A percentile compares a stretch with the other conserved stretches of the same genome.
Evolutionary conservation across 2,888 invertebrate species (phyloP).

Genomic region (Tineola bisselliella): DNA sequence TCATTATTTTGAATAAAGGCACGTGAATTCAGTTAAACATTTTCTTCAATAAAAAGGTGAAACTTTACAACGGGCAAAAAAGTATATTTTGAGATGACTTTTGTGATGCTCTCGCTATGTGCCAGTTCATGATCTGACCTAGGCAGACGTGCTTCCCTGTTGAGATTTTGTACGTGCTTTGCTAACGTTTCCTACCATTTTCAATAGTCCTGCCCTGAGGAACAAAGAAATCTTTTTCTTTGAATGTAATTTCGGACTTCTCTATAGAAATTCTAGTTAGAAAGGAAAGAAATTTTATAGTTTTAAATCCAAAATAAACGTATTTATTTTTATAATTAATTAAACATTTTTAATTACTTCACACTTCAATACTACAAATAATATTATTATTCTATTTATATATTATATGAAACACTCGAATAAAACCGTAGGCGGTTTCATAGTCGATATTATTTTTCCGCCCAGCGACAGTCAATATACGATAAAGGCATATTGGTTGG

Average conservation of each 20-base stretch:
- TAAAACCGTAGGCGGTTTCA: neutral
- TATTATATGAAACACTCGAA: too few relatives aligned
- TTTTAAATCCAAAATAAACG: too few relatives aligned
- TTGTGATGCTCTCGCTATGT: neutral
- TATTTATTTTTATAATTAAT: too few relatives aligned
- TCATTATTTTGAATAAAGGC: too few relatives aligned
- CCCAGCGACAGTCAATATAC: neutral
- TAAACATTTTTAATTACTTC: too few relatives aligned
- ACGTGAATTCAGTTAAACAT: neutral
- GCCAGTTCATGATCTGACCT: constrained; percentile 12
- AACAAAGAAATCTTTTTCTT: neutral
- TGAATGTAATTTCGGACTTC: neutral
- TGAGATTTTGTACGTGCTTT: constrained; percentile 11
- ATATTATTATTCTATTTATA: too few relatives aligned
- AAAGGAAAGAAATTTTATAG: too few relatives aligned
- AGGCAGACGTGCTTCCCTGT: constrained; percentile 10
- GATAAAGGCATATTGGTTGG: neutral
- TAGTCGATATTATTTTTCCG: neutral
- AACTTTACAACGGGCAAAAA: neutral
- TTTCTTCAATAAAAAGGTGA: constrained; percentile 4
- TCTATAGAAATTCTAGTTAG: neutral
- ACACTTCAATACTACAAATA: too few relatives aligned
- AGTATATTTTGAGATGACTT: neutral
- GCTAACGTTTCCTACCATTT: neutral
- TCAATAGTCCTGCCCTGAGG: neutral